Conservation (phyloP, 2,113 vertebrate genomes). For the Laterallus jamaicensis region DNA sequence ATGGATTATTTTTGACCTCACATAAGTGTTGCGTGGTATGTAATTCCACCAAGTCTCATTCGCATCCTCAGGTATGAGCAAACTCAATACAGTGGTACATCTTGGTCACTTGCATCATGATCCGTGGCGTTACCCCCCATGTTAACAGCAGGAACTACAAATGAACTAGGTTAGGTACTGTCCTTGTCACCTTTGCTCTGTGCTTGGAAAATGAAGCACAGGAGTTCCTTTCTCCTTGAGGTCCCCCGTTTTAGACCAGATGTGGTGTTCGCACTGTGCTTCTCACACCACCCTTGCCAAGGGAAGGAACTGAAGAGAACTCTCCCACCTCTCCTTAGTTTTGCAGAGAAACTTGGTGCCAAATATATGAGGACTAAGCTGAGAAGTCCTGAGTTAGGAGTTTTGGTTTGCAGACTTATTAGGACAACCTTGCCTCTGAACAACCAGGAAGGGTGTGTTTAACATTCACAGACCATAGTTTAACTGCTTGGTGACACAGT, state of each 20-base stretch:
- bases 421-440: not conserved
- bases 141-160: not conserved
- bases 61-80: not conserved
- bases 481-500: not conserved
- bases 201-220: not conserved
- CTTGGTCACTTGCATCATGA: not conserved
- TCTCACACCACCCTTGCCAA: accelerated
- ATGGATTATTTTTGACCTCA: not conserved
- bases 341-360: not conserved
- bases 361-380: not conserved
- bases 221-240: not conserved
- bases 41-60: not conserved
- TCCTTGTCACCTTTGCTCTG: not conserved
- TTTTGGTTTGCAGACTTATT: not conserved
- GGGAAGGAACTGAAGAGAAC: not conserved
- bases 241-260: not conserved
- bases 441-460: not conserved
- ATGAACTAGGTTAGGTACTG: not conserved
- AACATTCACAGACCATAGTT: not conserved
- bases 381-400: not conserved
- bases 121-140: accelerated
- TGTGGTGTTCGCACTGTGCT: not conserved
- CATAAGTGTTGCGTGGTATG: not conserved
- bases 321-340: not conserved
- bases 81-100: not conserved